phyloP scores from a whole-genome alignment of 1,140 invertebrate species.

The Cryptotermes secundus region DNA sequence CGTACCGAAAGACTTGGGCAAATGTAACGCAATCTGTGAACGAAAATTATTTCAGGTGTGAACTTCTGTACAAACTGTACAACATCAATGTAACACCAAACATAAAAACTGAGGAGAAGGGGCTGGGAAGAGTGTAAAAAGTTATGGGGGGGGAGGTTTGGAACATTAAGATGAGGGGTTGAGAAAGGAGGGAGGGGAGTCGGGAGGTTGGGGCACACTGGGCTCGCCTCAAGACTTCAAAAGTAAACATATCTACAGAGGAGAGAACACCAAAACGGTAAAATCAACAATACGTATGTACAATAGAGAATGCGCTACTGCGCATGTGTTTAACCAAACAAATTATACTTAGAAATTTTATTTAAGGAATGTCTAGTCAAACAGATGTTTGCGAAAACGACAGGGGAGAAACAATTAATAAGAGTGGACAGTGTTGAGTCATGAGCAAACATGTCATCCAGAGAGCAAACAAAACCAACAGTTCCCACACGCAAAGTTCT shows the following conservation, averaged over 20 bases:
- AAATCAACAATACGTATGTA: not conserved
- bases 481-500: no score
- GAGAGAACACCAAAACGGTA: not conserved
- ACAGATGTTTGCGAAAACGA: not conserved
- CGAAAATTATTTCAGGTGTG: no score
- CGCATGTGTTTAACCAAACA: constrained; percentile 17
- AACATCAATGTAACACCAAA: not conserved
- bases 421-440: no score
- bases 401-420: no score
- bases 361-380: not conserved
- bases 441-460: no score
- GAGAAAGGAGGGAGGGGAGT: not conserved
- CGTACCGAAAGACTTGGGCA: no score
- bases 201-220: not conserved
- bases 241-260: not conserved
- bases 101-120: not conserved
- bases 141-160: not conserved
- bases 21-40: no score
- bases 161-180: not conserved
- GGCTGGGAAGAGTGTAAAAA: constrained; percentile 1
- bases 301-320: not conserved
- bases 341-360: constrained; percentile 4
- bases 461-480: no score
- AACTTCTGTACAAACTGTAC: not conserved
- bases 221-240: not conserved